Conservation (phyloP, 1,140 invertebrate species). For the Episyrphus balteatus region DNA sequence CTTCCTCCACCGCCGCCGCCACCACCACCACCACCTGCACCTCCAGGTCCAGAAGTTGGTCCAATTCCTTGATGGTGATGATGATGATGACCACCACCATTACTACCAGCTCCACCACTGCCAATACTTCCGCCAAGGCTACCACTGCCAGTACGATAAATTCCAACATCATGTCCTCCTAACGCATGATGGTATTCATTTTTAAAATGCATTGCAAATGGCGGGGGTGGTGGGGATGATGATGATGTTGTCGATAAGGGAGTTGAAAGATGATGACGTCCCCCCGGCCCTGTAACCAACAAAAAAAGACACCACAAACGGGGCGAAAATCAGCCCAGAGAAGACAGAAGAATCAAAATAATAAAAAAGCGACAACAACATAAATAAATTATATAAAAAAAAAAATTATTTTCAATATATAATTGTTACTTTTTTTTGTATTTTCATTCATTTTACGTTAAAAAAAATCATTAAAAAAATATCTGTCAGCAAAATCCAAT, state of each 20-base stretch:
- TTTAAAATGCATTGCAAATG: conserved; percentile 31
- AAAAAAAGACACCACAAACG: conserved; percentile 35
- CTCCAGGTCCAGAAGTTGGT: not conserved
- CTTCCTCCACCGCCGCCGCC: not conserved
- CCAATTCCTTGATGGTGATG: conserved; percentile 17
- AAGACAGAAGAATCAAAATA: conserved; percentile 1
- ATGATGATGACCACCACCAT: conserved; percentile 15
- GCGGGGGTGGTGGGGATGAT: conserved; percentile 29
- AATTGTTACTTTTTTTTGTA: not conserved
- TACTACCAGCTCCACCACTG: conserved; percentile 12
- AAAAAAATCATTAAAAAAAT: not conserved
- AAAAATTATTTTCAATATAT: not conserved
- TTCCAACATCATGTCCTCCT: conserved; percentile 11
- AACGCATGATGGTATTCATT: conserved; percentile 19
- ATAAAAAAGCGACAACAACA: not conserved
- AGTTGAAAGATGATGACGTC: conserved; percentile 23
- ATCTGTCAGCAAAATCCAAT: not conserved
- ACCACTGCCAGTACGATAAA: conserved; percentile 23
- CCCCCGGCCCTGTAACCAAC: conserved; percentile 31
- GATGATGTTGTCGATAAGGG: conserved; percentile 30
- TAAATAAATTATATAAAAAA: not conserved
- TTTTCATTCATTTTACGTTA: not conserved
- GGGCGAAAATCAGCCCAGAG: conserved; percentile 37
- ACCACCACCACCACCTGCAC: not conserved
- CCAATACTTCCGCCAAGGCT: conserved; percentile 11